A percentile compares a stretch with the other conserved stretches of the same genome.
These are phyloP conservation scores for Choristoneura fumiferana DNA, from an alignment of 1,140 invertebrate species.

Conservation along the genomic window DNA sequence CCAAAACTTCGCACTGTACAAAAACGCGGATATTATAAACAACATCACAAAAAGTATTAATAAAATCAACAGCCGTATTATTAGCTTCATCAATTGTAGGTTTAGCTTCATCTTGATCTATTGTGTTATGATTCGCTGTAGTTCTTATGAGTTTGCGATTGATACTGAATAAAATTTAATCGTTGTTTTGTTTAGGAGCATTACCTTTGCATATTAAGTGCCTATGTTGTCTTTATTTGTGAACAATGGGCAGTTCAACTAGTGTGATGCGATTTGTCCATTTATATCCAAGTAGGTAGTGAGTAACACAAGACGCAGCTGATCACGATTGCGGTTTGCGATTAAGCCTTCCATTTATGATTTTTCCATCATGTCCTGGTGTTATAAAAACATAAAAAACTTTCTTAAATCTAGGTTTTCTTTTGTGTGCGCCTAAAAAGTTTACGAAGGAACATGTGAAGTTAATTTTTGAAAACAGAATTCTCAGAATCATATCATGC, in stretches of 20 bases:
- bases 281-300: too few relatives aligned
- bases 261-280: too few relatives aligned
- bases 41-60: constrained; percentile 53
- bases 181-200: not conserved
- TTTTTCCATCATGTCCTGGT: too few relatives aligned
- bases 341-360: too few relatives aligned
- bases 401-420: too few relatives aligned
- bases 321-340: too few relatives aligned
- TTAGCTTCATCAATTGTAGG: constrained; percentile 39
- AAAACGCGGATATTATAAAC: constrained; percentile 46
- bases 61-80: constrained; percentile 50
- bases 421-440: too few relatives aligned
- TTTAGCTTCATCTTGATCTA: constrained; percentile 56
- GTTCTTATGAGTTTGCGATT: constrained; percentile 23
- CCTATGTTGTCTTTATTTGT: constrained; percentile 5
- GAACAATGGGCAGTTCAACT: not conserved
- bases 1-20: constrained; percentile 63
- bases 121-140: constrained; percentile 12
- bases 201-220: constrained; percentile 3
- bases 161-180: constrained; percentile 26
- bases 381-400: not conserved
- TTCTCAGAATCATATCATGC: too few relatives aligned
- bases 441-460: too few relatives aligned
- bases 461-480: too few relatives aligned
- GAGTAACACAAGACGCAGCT: too few relatives aligned